Percentiles rank a stretch among this genome's conserved stretches.
These are phyloP conservation scores for Apodemus agrarius DNA, from an alignment of 2,797 vertebrate genomes.

Conservation along the genomic window DNA sequence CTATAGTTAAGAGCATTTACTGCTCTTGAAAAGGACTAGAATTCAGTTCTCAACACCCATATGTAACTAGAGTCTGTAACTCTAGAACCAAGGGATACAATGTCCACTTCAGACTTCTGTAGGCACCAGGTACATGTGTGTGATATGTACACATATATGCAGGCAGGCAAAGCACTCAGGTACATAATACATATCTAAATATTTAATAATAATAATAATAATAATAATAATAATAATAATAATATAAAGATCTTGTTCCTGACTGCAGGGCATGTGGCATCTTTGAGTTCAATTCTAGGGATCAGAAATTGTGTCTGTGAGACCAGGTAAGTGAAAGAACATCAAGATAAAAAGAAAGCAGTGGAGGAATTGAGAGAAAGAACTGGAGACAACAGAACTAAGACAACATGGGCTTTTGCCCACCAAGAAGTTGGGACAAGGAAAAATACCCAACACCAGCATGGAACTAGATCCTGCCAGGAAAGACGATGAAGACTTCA, in stretches of 20 bases:
- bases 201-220: not conserved
- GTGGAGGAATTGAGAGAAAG: not conserved
- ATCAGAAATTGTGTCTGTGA: not conserved
- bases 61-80: not conserved
- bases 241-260: not conserved
- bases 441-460: too few relatives aligned
- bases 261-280: too few relatives aligned
- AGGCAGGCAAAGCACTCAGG: not conserved
- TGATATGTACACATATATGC: not conserved
- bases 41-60: not conserved
- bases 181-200: not conserved
- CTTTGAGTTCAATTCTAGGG: not conserved
- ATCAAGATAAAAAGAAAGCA: not conserved
- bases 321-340: not conserved
- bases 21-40: too few relatives aligned
- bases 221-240: too few relatives aligned
- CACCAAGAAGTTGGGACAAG: not conserved
- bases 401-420: not conserved
- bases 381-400: not conserved
- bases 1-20: not conserved
- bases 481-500: not conserved
- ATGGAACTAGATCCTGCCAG: not conserved
- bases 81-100: not conserved
- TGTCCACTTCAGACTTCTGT: too few relatives aligned
- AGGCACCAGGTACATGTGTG: not conserved